Evolutionary conservation across 2,888 invertebrate species (phyloP).

Genomic region (Odontothrips loti): DNA sequence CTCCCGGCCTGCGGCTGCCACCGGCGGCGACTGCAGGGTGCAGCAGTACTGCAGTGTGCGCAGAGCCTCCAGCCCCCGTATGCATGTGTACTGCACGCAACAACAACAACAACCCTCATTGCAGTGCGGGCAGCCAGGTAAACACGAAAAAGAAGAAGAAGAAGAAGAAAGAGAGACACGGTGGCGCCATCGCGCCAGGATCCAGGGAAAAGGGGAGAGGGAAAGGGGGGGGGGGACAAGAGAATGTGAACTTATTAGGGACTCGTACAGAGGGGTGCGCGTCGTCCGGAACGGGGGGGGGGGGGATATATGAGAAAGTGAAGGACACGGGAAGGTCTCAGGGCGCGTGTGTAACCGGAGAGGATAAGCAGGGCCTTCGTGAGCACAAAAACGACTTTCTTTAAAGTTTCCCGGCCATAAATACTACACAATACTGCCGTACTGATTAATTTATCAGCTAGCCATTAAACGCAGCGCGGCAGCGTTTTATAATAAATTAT

Average conservation of each 20-base stretch:
- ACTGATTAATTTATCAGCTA: too few species aligned
- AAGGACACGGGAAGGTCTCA: too few species aligned
- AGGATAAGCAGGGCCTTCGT: too few species aligned
- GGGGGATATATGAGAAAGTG: neutral
- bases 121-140: too few species aligned
- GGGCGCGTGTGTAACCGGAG: too few species aligned
- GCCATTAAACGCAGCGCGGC: too few species aligned
- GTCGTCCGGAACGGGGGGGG: neutral
- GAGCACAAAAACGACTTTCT: too few species aligned
- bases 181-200: constrained; percentile 30
- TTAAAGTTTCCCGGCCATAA: too few species aligned
- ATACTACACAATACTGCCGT: too few species aligned
- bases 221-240: constrained; percentile 28
- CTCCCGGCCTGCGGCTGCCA: too few species aligned
- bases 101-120: constrained; percentile 33
- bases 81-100: constrained; percentile 32
- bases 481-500: too few species aligned
- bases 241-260: constrained; percentile 10
- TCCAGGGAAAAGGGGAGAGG: constrained; percentile 24
- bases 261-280: neutral
- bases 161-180: neutral
- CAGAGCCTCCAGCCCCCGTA: constrained; percentile 37
- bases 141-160: neutral
- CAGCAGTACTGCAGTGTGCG: neutral
- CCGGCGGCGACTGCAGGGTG: constrained; percentile 30